A percentile compares a stretch with the other conserved stretches of the same genome.
Conservation (phyloP, 2,113 vertebrate species). For the Fregata magnificens region DNA sequence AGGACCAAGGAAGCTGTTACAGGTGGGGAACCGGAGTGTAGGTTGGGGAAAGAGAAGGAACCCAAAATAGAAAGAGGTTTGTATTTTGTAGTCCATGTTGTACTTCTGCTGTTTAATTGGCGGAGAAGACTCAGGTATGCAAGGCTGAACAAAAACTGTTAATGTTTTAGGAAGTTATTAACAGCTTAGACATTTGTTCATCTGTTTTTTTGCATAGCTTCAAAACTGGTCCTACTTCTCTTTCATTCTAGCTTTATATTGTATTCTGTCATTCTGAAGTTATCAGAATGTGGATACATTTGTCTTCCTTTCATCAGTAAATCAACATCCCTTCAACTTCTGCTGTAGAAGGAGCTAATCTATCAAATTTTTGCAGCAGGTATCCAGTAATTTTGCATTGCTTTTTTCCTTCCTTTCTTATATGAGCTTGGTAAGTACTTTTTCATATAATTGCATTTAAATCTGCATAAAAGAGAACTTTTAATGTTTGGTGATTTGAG, state of each 20-base stretch:
- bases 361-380: background rate
- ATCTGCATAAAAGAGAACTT: background rate
- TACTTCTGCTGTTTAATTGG: background rate
- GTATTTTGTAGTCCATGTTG: background rate
- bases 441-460: background rate
- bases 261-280: background rate
- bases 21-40: background rate
- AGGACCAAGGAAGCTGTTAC: background rate
- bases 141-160: background rate
- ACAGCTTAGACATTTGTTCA: background rate
- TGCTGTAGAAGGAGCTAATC: background rate
- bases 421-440: background rate
- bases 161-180: background rate
- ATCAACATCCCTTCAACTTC: background rate
- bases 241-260: background rate
- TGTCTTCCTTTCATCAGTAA: background rate
- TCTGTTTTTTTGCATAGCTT: background rate
- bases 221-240: background rate
- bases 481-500: background rate
- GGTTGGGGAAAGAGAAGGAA: background rate
- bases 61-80: background rate
- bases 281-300: background rate
- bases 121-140: rapidly evolving
- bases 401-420: background rate
- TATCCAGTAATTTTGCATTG: background rate